phyloP scores from a whole-genome alignment of 2,113 vertebrate species.

The Campylomormyrus tamandua region DNA sequence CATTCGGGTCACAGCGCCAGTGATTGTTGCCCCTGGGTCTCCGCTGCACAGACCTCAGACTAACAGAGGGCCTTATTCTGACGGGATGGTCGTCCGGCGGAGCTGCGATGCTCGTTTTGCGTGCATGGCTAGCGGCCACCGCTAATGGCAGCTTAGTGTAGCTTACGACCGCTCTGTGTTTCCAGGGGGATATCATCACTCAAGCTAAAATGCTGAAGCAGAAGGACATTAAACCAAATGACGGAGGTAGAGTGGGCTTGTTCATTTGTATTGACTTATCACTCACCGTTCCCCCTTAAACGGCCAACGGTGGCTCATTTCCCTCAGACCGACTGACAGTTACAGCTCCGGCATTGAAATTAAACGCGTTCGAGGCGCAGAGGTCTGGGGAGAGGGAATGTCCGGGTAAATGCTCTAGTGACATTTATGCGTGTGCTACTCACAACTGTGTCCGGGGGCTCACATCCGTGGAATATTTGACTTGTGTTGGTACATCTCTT shows the following conservation, averaged over 20 bases:
- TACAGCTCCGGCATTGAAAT: slow-evolving; percentile 17
- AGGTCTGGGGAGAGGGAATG: slow-evolving; percentile 21
- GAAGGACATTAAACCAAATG: neutral
- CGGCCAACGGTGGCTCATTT: slow-evolving; percentile 21
- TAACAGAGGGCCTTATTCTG: neutral
- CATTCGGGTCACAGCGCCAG: neutral
- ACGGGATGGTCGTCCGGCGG: neutral
- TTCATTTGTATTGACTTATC: slow-evolving; percentile 20
- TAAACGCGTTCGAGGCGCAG: slow-evolving; percentile 14
- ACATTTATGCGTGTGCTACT: slow-evolving; percentile 28
- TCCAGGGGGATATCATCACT: neutral
- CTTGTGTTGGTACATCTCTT: slow-evolving; percentile 8
- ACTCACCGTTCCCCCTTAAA: slow-evolving; percentile 24
- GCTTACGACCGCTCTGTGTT: neutral
- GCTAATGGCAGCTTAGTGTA: neutral
- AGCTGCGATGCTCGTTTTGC: neutral
- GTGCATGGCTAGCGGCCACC: neutral
- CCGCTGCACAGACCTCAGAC: neutral
- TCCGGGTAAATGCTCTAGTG: slow-evolving; percentile 26
- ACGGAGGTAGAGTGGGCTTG: neutral
- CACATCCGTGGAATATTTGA: slow-evolving; percentile 14
- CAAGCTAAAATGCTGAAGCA: neutral
- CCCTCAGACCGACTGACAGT: slow-evolving; percentile 7
- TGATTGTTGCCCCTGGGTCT: neutral
- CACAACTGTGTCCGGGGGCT: slow-evolving; percentile 16